Evolutionary conservation across 2,888 invertebrate genomes (phyloP).

Genomic region (Protophormia terraenovae): DNA sequence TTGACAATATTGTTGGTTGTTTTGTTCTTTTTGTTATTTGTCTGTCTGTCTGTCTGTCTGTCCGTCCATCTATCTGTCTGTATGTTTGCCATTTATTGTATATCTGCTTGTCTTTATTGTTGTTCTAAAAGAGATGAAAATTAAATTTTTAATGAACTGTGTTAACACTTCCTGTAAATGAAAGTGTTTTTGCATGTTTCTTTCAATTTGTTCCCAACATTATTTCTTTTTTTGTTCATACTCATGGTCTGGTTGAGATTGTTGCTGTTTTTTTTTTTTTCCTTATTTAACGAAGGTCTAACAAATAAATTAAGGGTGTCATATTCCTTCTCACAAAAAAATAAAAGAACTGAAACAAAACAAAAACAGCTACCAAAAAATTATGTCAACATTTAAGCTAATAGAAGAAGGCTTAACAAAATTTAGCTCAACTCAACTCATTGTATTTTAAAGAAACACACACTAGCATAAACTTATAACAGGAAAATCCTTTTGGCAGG

Average conservation of each 20-base stretch:
- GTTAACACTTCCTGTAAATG: conserved; percentile 51
- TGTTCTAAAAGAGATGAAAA: conserved; percentile 38
- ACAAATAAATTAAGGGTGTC: neutral
- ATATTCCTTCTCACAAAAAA: neutral
- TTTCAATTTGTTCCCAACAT: neutral
- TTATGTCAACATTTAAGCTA: conserved; percentile 11
- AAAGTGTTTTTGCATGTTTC: conserved; percentile 54
- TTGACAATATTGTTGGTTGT: neutral
- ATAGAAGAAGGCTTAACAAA: neutral
- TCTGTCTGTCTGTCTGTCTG: neutral
- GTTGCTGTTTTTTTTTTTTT: neutral
- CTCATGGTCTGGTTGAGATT: conserved; percentile 8
- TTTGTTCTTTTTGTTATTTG: neutral
- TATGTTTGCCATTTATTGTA: no score
- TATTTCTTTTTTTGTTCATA: neutral
- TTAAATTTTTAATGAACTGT: conserved; percentile 63
- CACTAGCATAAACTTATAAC: neutral
- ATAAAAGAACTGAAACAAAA: no score
- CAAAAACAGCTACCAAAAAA: conserved; percentile 14
- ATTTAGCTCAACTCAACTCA: neutral
- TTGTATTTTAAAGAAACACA: neutral
- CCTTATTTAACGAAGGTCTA: neutral
- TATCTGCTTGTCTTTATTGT: neutral
- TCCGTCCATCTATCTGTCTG: no score
- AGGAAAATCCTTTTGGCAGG: conserved; percentile 4